Evolutionary conservation across 2,113 vertebrate species (phyloP).

Genomic region (Lasiurus borealis): DNA sequence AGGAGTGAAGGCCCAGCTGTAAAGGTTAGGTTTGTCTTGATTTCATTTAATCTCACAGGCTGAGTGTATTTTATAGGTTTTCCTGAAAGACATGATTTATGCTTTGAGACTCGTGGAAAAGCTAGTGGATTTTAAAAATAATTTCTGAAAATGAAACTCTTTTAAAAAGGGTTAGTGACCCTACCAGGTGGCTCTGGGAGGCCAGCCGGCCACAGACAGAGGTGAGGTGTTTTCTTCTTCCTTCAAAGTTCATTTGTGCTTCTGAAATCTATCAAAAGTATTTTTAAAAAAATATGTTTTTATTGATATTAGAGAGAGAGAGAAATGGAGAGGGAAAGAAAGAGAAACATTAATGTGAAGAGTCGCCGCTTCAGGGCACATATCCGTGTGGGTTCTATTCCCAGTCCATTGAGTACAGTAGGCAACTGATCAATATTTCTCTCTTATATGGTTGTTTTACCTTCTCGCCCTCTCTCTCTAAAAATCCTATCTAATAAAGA

Average conservation of each 20-base stretch:
- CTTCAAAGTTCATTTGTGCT: neutral
- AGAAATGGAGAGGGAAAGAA: neutral
- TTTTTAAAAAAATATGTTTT: neutral
- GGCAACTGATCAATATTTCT: too few species aligned
- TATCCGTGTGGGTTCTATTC: too few species aligned
- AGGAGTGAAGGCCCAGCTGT: fast-evolving
- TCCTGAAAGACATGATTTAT: constrained; percentile 72
- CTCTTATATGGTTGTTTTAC: too few species aligned
- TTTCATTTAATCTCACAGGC: constrained; percentile 70
- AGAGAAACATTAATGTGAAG: neutral
- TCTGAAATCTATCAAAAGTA: neutral
- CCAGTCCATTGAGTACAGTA: too few species aligned
- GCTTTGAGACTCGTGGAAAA: constrained; percentile 60
- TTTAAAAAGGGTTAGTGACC: constrained; percentile 59
- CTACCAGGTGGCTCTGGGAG: neutral
- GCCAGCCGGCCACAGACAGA: neutral
- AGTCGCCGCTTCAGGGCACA: too few species aligned
- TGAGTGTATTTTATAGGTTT: constrained; percentile 65
- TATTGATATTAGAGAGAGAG: neutral
- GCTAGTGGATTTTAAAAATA: constrained; percentile 76
- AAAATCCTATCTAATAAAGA: too few species aligned
- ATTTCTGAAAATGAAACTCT: constrained; percentile 79
- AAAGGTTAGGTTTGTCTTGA: constrained; percentile 40
- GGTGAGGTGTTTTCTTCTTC: neutral
- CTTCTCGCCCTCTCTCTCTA: too few species aligned